Evolutionary conservation across 2,797 vertebrate genomes (phyloP).

Genomic region (Pitangus sulphuratus): DNA sequence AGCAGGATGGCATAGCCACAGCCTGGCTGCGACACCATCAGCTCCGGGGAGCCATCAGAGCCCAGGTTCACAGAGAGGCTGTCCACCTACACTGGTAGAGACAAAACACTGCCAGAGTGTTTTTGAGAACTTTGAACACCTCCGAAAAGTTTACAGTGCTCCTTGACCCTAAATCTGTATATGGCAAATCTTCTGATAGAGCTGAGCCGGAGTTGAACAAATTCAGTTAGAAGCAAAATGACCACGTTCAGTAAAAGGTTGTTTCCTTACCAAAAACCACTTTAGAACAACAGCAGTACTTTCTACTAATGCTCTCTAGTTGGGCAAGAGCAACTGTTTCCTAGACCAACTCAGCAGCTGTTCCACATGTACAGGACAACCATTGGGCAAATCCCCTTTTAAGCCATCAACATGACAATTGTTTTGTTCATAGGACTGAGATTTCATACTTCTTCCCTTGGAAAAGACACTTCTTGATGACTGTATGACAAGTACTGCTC

Average conservation of each 20-base stretch:
- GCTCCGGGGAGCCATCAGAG: conserved; percentile 86
- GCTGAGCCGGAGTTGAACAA: background rate
- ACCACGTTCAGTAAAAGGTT: background rate
- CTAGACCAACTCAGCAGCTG: background rate
- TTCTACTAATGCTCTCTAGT: background rate
- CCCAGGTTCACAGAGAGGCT: conserved; percentile 94
- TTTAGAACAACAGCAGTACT: background rate
- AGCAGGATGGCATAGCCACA: conserved; percentile 93
- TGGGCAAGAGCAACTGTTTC: background rate
- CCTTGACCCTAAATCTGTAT: background rate
- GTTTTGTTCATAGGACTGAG: background rate
- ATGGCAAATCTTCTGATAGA: background rate
- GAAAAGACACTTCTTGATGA: background rate
- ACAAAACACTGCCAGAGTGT: background rate
- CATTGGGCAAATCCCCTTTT: background rate
- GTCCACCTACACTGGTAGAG: conserved; percentile 83
- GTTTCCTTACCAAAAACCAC: background rate
- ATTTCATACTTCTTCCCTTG: background rate
- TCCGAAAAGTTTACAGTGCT: background rate
- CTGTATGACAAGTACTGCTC: background rate
- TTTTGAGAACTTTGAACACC: background rate
- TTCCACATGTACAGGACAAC: background rate
- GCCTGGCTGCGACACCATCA: conserved; percentile 98
- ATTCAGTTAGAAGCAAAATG: background rate
- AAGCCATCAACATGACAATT: background rate